Conservation (phyloP, 2,888 invertebrate genomes). For the Nysson spinosus region DNA sequence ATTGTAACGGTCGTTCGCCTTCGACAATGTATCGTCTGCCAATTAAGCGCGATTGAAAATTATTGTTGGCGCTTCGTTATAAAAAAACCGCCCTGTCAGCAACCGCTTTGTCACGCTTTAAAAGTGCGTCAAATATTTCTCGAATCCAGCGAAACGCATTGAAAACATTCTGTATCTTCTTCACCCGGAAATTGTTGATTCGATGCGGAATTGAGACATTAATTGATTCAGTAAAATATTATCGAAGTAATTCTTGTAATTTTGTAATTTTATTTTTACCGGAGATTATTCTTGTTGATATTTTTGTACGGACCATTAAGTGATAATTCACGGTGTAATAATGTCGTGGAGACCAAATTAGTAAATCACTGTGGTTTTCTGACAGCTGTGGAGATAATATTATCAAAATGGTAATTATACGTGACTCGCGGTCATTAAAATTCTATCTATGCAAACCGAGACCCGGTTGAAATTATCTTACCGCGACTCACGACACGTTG, state of each 20-base stretch:
- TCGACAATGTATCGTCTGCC: constrained; percentile 43
- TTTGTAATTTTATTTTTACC: no score
- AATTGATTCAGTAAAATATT: no score
- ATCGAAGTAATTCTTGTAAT: no score
- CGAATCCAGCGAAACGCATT: not conserved
- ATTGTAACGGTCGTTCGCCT: constrained; percentile 31
- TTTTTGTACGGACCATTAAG: no score
- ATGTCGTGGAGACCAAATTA: not conserved
- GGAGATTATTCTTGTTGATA: no score
- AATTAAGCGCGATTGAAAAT: constrained; percentile 57
- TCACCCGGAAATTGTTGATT: no score
- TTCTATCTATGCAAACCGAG: constrained; percentile 28
- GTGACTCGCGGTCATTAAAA: not conserved
- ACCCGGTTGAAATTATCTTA: constrained; percentile 21
- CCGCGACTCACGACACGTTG: no score
- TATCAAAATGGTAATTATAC: constrained; percentile 32
- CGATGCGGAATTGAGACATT: no score
- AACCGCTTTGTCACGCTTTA: constrained; percentile 9
- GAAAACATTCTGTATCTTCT: not conserved
- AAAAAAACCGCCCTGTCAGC: constrained; percentile 29
- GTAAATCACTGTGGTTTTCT: not conserved
- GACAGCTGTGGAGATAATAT: constrained; percentile 11
- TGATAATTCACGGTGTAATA: no score
- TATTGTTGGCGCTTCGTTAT: constrained; percentile 28
- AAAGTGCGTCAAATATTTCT: not conserved